Percentiles rank a stretch among this genome's conserved stretches.
phyloP scores from a whole-genome alignment of 2,113 vertebrate species.

The Actenoides hombroni region DNA sequence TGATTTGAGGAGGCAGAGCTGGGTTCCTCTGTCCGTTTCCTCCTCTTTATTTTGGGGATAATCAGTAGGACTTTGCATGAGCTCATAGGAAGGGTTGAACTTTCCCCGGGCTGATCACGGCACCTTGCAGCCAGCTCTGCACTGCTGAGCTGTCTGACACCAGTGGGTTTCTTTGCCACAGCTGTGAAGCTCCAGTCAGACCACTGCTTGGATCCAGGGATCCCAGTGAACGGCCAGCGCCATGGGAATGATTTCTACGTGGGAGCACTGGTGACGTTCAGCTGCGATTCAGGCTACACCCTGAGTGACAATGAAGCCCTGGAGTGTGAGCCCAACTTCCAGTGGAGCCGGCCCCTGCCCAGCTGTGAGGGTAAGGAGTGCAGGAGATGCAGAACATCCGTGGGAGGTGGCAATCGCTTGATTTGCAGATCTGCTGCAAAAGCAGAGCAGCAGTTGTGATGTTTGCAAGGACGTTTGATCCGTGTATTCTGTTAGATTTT shows the following conservation, averaged over 20 bases:
- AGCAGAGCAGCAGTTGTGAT: neutral
- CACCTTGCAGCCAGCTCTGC: neutral
- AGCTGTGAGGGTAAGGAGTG: slow-evolving; percentile 88
- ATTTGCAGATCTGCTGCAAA: accelerated
- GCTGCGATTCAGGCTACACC: slow-evolving; percentile 92
- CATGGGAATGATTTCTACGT: slow-evolving; percentile 96
- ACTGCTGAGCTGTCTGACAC: accelerated
- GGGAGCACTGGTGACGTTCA: slow-evolving; percentile 92
- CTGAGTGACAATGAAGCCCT: slow-evolving; percentile 87
- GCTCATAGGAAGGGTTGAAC: accelerated
- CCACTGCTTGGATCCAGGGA: slow-evolving; percentile 94
- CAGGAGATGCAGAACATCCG: neutral
- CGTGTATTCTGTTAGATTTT: accelerated
- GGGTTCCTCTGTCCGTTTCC: neutral
- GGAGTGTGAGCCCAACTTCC: slow-evolving; percentile 96
- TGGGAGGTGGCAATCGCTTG: accelerated
- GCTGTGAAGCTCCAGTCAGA: slow-evolving; percentile 94
- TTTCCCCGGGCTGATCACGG: accelerated
- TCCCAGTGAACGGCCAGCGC: slow-evolving; percentile 93
- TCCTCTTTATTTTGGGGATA: neutral
- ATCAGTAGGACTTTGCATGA: accelerated
- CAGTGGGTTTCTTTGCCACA: slow-evolving; percentile 46
- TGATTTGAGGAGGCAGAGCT: neutral
- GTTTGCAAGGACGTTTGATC: accelerated
- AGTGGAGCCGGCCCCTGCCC: slow-evolving; percentile 95